A percentile compares a stretch with the other conserved stretches of the same genome.
Evolutionary conservation across 2,113 vertebrate genomes (phyloP).

Genomic region (Trematocara unimaculatum): DNA sequence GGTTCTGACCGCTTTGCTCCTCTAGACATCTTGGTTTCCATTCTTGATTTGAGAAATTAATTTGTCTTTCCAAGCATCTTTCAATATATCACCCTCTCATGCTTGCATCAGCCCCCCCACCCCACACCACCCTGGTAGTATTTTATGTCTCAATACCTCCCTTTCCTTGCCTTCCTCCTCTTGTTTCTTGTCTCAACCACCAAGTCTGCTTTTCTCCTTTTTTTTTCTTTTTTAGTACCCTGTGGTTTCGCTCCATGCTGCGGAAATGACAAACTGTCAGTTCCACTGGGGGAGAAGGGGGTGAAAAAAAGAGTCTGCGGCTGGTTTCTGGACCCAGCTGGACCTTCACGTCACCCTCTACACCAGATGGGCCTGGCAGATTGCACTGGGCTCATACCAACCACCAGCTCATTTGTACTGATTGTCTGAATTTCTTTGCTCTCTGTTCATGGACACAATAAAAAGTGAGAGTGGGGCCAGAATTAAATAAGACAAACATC

Average conservation of each 20-base stretch:
- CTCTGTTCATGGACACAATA: constrained; percentile 8
- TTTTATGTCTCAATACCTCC: background rate
- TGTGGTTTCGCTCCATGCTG: background rate
- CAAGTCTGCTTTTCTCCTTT: background rate
- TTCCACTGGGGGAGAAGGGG: background rate
- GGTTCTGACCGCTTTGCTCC: background rate
- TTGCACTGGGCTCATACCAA: background rate
- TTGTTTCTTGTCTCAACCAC: background rate
- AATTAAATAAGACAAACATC: background rate
- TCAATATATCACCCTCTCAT: background rate
- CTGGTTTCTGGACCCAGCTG: constrained; percentile 16
- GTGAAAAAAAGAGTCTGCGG: background rate
- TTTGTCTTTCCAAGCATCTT: background rate
- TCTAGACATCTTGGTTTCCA: background rate
- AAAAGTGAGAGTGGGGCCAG: background rate
- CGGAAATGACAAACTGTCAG: constrained; percentile 33
- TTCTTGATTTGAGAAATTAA: background rate
- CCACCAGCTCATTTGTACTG: constrained; percentile 8
- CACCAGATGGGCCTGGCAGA: constrained; percentile 43
- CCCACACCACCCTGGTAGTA: background rate
- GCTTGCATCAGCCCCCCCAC: background rate
- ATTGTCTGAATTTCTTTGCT: constrained; percentile 10
- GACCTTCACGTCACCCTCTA: background rate
- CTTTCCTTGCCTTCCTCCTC: background rate
- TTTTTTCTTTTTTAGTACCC: background rate